Conservation (phyloP, 2,797 vertebrate species). For the Masticophis lateralis region DNA sequence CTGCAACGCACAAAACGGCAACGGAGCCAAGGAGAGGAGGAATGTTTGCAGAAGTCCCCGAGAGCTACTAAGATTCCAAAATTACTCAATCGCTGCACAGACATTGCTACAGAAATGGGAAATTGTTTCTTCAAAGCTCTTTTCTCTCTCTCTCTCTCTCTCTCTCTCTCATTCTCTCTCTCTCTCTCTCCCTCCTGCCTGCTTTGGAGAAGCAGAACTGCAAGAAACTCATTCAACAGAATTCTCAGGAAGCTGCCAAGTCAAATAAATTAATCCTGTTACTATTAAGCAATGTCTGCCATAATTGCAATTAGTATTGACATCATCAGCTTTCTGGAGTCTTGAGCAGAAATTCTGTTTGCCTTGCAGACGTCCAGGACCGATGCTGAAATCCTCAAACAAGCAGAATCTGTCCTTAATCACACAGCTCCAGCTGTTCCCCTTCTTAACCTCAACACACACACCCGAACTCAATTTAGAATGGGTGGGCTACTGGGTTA, state of each 20-base stretch:
- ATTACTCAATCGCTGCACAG: not conserved
- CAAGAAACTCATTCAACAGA: not conserved
- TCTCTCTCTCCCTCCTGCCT: not conserved
- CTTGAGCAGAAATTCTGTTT: not conserved
- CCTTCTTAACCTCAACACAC: not conserved
- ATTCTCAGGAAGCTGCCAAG: not conserved
- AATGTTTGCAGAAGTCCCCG: not conserved
- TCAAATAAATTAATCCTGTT: not conserved
- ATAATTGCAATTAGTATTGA: not conserved
- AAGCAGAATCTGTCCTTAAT: not conserved
- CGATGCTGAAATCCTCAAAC: not conserved
- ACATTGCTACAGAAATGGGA: not conserved
- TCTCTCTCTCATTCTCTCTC: not conserved
- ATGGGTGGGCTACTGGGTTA: not conserved
- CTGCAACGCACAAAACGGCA: not conserved
- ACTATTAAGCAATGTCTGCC: not conserved
- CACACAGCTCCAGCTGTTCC: not conserved
- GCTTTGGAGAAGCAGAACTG: not conserved
- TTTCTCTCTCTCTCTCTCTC: too few species aligned
- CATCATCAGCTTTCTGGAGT: not conserved
- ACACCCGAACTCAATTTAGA: not conserved
- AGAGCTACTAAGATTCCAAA: not conserved
- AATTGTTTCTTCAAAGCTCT: not conserved
- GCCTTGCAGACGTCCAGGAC: not conserved
- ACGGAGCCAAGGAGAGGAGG: not conserved